Conservation (phyloP, 2,888 invertebrate species). For the Agonopterix arenella region DNA sequence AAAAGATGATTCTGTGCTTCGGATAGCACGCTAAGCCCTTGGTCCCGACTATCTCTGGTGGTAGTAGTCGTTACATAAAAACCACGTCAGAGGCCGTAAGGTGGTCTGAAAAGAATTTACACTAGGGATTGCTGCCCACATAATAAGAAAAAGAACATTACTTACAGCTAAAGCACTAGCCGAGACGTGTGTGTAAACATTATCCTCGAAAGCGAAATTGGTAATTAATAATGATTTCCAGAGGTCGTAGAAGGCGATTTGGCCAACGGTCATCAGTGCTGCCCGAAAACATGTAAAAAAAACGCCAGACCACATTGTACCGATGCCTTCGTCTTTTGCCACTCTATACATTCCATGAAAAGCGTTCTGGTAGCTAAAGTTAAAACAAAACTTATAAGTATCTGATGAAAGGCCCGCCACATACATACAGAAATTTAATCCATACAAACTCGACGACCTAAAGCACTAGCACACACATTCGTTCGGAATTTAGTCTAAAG, state of each 20-base stretch:
- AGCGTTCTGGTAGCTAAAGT: constrained; percentile 94
- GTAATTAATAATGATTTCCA: constrained; percentile 80
- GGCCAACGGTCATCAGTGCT: constrained; percentile 97
- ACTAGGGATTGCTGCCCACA: too few relatives aligned
- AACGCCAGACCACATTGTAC: constrained; percentile 91
- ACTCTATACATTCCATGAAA: constrained; percentile 93
- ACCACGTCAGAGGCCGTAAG: too few relatives aligned
- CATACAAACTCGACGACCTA: too few relatives aligned
- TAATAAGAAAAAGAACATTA: constrained; percentile 16
- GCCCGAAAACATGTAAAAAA: constrained; percentile 94
- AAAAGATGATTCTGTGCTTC: too few relatives aligned
- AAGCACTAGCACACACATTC: too few relatives aligned
- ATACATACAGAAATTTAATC: too few relatives aligned
- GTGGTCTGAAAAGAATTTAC: too few relatives aligned
- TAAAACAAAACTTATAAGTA: constrained; percentile 15
- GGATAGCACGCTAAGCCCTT: too few relatives aligned
- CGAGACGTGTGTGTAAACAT: constrained; percentile 90
- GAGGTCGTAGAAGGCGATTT: constrained; percentile 98
- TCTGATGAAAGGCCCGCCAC: too few relatives aligned
- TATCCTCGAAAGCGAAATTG: constrained; percentile 87
- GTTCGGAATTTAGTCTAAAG: too few relatives aligned
- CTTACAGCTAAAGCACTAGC: constrained; percentile 92
- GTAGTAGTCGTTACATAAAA: too few relatives aligned
- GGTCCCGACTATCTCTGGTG: too few relatives aligned
- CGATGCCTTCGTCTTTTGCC: constrained; percentile 86